Evolutionary conservation across 2,888 invertebrate genomes (phyloP).

Genomic region (Trichogramma evanescens): DNA sequence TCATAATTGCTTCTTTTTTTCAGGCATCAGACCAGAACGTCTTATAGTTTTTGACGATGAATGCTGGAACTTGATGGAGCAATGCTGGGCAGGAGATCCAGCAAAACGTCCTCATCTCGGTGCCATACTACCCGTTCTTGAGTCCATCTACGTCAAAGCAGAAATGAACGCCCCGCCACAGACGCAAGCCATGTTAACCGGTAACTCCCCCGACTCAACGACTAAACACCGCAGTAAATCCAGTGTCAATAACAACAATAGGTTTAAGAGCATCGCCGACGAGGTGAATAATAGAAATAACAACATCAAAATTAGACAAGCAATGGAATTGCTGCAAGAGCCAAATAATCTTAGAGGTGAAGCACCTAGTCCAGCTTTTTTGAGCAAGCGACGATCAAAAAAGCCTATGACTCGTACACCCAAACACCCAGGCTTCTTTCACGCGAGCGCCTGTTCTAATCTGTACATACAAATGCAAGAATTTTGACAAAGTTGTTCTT

Average conservation of each 20-base stretch:
- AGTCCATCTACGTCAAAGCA: constrained; percentile 49
- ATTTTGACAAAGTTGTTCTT: constrained; percentile 29
- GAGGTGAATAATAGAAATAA: background rate
- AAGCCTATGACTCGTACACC: constrained; percentile 30
- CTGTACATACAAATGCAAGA: constrained; percentile 41
- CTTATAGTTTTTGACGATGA: constrained; percentile 66
- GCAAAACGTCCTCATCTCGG: constrained; percentile 68
- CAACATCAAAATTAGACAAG: constrained; percentile 28
- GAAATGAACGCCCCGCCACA: constrained; percentile 30
- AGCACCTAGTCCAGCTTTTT: constrained; percentile 29
- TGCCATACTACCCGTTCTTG: constrained; percentile 64
- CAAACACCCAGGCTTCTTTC: constrained; percentile 37
- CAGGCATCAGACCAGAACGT: constrained; percentile 76
- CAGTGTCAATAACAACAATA: background rate
- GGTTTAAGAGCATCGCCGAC: background rate
- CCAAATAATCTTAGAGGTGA: constrained; percentile 43
- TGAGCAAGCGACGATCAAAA: constrained; percentile 13
- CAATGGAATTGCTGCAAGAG: constrained; percentile 35
- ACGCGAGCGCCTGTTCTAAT: constrained; percentile 38
- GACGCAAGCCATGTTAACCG: background rate
- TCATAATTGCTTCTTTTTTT: constrained; percentile 15
- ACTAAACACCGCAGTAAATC: too few relatives aligned
- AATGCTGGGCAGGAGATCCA: constrained; percentile 77
- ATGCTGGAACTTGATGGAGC: constrained; percentile 78
- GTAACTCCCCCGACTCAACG: too few relatives aligned